Percentiles rank a stretch among this genome's conserved stretches.
Evolutionary conservation across 2,113 vertebrate genomes (phyloP).

Genomic region (Pelecanoides urinatrix): DNA sequence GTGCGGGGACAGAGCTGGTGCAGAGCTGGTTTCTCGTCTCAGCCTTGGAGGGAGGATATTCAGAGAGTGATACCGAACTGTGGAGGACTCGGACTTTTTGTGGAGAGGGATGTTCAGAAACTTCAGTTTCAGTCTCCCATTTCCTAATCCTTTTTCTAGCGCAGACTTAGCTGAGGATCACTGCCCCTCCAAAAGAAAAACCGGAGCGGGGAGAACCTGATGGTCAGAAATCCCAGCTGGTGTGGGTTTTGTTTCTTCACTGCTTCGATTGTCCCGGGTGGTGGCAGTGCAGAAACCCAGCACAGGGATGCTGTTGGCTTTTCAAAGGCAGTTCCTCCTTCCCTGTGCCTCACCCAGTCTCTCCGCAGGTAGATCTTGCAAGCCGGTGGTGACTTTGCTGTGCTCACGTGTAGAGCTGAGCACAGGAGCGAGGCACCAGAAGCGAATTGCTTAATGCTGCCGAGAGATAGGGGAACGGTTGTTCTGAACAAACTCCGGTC

Average conservation of each 20-base stretch:
- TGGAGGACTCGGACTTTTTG: not conserved
- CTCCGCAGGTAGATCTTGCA: not conserved
- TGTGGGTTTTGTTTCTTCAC: fast-evolving
- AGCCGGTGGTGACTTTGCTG: not conserved
- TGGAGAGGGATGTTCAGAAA: not conserved
- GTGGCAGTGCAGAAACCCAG: not conserved
- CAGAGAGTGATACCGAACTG: not conserved
- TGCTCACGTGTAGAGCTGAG: not conserved
- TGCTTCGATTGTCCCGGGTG: not conserved
- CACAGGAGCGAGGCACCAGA: not conserved
- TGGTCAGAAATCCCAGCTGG: not conserved
- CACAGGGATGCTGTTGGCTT: not conserved
- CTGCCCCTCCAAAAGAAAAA: not conserved
- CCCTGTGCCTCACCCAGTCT: not conserved
- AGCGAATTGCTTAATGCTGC: not conserved
- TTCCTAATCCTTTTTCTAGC: not conserved
- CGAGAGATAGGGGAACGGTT: not conserved
- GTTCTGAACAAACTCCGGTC: not conserved
- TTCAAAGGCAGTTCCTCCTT: not conserved
- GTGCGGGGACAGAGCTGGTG: not conserved
- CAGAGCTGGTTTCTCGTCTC: not conserved
- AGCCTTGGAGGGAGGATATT: not conserved
- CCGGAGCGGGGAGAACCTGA: not conserved
- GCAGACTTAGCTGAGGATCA: not conserved
- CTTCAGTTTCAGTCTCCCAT: not conserved